Conservation (phyloP, 1,140 invertebrate species). For the Aricia agestis region DNA sequence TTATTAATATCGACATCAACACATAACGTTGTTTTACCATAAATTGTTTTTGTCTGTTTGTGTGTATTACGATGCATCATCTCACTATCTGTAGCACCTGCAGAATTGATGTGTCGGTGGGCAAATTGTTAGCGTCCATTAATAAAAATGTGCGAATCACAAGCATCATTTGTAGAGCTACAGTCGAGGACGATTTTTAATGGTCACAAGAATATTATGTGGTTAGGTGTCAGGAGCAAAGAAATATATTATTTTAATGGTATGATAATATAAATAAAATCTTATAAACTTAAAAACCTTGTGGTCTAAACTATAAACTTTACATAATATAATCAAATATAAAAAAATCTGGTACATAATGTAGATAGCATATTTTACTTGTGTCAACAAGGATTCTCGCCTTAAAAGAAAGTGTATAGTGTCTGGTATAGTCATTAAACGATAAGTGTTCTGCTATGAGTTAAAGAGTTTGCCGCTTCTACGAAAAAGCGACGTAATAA, state of each 20-base stretch:
- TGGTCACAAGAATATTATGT: too few species aligned
- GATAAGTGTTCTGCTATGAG: constrained; percentile 4
- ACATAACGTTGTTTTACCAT: constrained; percentile 22
- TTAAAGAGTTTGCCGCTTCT: constrained; percentile 13
- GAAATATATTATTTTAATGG: too few species aligned
- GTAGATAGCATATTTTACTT: not conserved
- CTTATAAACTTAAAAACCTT: too few species aligned
- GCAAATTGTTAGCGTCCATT: not conserved
- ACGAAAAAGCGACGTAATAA: constrained; percentile 11
- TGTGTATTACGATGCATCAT: not conserved
- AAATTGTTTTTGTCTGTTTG: constrained; percentile 28
- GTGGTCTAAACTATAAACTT: too few species aligned
- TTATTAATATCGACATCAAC: constrained; percentile 35
- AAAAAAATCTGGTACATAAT: too few species aligned
- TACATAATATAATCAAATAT: too few species aligned
- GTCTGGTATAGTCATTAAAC: constrained; percentile 4
- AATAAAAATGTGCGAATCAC: constrained; percentile 1
- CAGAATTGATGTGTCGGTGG: not conserved
- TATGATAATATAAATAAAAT: too few species aligned
- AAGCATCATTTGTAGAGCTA: not conserved
- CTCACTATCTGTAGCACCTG: constrained; percentile 1
- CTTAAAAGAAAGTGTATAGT: constrained; percentile 12
- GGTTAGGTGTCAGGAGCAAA: too few species aligned
- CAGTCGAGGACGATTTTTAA: not conserved
- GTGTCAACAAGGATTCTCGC: not conserved